These are phyloP conservation scores for Melanerpes formicivorus DNA, from an alignment of 2,113 vertebrate genomes.

Conservation along the genomic window DNA sequence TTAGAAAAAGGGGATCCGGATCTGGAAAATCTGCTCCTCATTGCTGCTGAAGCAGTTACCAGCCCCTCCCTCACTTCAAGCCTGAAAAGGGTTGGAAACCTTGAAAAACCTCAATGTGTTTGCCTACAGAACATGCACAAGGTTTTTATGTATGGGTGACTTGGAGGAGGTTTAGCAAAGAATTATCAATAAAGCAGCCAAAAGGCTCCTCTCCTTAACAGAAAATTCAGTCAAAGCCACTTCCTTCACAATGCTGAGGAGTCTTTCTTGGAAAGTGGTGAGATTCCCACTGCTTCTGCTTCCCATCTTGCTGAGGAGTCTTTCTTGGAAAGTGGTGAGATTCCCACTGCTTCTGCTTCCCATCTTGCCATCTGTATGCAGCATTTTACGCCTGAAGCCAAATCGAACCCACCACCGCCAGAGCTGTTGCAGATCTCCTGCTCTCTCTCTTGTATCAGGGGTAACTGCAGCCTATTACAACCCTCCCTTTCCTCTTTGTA, in stretches of 20 bases:
- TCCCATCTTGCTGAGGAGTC: rapidly evolving
- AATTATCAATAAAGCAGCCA: background rate
- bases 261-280: rapidly evolving
- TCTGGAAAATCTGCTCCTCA: rapidly evolving
- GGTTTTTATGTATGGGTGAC: background rate
- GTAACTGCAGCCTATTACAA: rapidly evolving
- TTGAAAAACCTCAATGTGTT: background rate
- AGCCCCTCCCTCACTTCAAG: rapidly evolving
- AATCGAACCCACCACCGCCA: background rate
- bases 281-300: background rate
- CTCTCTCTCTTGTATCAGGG: background rate
- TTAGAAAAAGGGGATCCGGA: background rate
- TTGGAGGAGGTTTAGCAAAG: rapidly evolving
- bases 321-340: rapidly evolving
- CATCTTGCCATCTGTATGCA: rapidly evolving
- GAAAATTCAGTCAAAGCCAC: background rate
- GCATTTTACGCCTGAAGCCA: background rate
- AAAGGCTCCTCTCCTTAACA: background rate
- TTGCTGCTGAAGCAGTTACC: rapidly evolving
- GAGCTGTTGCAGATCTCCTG: background rate
- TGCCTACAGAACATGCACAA: background rate
- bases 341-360: background rate
- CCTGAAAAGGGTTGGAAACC: background rate
- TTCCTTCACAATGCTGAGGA: rapidly evolving
- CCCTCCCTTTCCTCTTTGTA: background rate